phyloP scores from a whole-genome alignment of 2,797 vertebrate species.

The Sebastes oblongus region DNA sequence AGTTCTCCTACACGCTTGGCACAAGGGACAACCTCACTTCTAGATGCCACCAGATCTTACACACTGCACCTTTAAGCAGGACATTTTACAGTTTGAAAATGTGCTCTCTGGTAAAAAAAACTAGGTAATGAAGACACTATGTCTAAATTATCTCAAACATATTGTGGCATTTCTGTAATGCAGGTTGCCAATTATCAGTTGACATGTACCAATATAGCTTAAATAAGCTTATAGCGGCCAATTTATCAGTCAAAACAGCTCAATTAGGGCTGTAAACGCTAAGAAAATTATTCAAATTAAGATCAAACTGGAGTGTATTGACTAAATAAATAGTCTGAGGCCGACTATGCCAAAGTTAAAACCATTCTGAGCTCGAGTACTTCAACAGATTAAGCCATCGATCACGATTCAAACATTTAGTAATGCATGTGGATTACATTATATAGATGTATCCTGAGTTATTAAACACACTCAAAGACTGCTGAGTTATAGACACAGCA shows the following conservation, averaged over 20 bases:
- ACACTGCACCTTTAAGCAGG: background rate
- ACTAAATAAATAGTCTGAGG: background rate
- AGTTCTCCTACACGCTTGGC: no score
- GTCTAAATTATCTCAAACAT: background rate
- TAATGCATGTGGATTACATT: background rate
- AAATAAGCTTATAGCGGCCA: background rate
- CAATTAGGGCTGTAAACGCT: background rate
- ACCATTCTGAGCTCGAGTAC: background rate
- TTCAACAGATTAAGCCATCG: background rate
- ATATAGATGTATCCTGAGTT: background rate
- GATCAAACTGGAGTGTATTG: background rate
- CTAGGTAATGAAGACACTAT: background rate
- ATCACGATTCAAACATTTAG: background rate
- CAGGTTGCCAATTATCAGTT: background rate
- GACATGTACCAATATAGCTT: background rate
- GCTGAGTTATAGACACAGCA: background rate
- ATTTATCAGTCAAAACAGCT: background rate
- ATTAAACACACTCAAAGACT: background rate
- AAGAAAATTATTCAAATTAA: background rate
- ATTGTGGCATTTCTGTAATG: background rate
- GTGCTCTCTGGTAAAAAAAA: background rate
- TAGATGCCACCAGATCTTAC: no score
- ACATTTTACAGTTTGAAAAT: background rate
- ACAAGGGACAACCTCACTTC: no score
- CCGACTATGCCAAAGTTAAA: background rate